These are phyloP conservation scores for Paguma larvata DNA, from an alignment of 2,797 vertebrate genomes.

Conservation along the genomic window DNA sequence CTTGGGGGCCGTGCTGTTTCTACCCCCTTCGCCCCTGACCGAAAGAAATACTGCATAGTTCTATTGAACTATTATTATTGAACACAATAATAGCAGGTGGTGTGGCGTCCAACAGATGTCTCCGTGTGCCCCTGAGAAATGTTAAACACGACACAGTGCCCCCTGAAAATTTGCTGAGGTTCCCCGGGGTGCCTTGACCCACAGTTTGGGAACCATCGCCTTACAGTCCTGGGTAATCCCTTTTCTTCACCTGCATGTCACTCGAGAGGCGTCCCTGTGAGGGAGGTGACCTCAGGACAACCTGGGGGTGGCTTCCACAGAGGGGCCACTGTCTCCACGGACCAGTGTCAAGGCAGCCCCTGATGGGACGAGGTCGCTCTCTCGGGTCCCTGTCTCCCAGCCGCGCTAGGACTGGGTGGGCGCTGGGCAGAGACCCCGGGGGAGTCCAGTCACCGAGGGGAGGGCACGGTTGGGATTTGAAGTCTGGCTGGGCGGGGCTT, in stretches of 20 bases:
- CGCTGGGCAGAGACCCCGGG: background rate
- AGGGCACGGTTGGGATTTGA: accelerated
- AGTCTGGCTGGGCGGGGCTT: background rate
- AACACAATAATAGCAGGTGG: background rate
- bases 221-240: background rate
- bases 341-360: background rate
- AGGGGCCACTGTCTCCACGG: background rate
- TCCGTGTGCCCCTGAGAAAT: background rate
- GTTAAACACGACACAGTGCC: too few species aligned
- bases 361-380: background rate
- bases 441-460: accelerated
- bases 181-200: background rate
- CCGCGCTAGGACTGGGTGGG: background rate
- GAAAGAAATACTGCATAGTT: background rate
- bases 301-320: background rate
- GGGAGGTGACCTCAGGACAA: background rate
- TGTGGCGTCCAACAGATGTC: background rate
- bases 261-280: background rate
- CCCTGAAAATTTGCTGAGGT: background rate
- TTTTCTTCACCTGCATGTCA: background rate
- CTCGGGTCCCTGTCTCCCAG: background rate
- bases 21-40: background rate
- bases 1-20: background rate
- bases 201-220: background rate
- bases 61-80: background rate